These are phyloP conservation scores for Parelbella ahira DNA, from an alignment of 2,888 invertebrate species.

Conservation along the genomic window DNA sequence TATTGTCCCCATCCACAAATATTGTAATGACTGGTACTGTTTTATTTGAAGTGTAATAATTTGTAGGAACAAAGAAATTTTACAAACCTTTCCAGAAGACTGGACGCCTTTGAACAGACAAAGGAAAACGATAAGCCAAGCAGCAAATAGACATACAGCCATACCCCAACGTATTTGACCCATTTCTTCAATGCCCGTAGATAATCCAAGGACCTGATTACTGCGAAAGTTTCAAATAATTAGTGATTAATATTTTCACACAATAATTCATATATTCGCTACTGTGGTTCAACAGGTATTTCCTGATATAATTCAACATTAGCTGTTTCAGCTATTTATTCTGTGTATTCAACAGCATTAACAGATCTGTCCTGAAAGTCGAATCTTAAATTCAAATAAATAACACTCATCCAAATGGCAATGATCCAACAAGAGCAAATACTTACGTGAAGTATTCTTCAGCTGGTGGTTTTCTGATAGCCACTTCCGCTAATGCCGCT, in stretches of 20 bases:
- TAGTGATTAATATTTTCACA: no score
- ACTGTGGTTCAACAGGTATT: conserved; percentile 5
- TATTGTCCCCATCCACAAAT: no score
- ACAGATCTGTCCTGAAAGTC: no score
- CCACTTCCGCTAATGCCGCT: conserved; percentile 74
- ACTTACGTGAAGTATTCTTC: conserved; percentile 86
- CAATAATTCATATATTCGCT: no score
- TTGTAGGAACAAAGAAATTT: no score
- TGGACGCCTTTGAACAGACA: conserved; percentile 90
- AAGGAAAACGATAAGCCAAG: conserved; percentile 89
- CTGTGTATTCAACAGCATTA: conserved; percentile 3
- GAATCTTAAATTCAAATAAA: background rate
- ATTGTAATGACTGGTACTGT: no score
- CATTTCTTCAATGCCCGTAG: conserved; percentile 87
- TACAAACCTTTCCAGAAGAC: conserved; percentile 85
- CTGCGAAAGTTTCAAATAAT: conserved; percentile 46
- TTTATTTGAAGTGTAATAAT: no score
- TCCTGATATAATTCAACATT: no score
- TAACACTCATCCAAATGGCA: conserved; percentile 13
- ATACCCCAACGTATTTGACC: conserved; percentile 84
- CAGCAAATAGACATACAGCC: conserved; percentile 86
- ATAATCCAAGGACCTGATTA: conserved; percentile 84
- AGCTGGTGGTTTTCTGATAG: conserved; percentile 83
- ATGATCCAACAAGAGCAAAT: conserved; percentile 8
- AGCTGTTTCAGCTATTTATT: no score